These are phyloP conservation scores for Hyla sarda DNA, from an alignment of 2,113 vertebrate species.

Conservation along the genomic window DNA sequence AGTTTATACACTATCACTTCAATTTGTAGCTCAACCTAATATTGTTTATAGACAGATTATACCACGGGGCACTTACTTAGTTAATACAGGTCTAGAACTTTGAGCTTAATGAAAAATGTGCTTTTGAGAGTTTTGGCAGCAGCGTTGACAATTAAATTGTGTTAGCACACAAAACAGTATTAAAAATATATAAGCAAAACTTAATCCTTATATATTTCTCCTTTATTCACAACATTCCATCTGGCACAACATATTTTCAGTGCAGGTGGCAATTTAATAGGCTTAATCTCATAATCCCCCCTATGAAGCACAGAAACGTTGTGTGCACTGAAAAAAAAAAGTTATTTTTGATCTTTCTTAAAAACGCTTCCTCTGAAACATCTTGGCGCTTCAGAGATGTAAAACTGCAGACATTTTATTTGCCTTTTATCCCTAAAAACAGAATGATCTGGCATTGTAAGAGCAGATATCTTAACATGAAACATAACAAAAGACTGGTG, in stretches of 20 bases:
- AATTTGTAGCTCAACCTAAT: background rate
- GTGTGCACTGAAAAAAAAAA: slow-evolving; percentile 30
- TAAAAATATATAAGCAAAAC: slow-evolving; percentile 57
- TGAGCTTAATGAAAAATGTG: slow-evolving; percentile 28
- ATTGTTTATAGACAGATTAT: slow-evolving; percentile 3
- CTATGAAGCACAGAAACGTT: slow-evolving; percentile 53
- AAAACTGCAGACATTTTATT: background rate
- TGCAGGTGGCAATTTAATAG: slow-evolving; percentile 55
- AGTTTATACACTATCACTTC: background rate
- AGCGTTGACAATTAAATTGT: slow-evolving; percentile 46
- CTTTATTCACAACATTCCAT: slow-evolving; percentile 52
- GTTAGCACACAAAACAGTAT: slow-evolving; percentile 54
- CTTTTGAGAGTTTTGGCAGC: slow-evolving; percentile 34
- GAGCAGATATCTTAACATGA: background rate
- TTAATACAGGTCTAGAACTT: slow-evolving; percentile 10
- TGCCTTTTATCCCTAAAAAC: background rate
- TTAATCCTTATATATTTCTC: slow-evolving; percentile 52
- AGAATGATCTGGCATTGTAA: background rate
- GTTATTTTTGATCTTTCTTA: slow-evolving; percentile 30
- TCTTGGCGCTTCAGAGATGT: background rate
- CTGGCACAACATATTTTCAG: slow-evolving; percentile 56
- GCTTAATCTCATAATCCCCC: slow-evolving; percentile 50
- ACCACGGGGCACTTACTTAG: background rate
- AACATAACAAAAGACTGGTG: too few species aligned
- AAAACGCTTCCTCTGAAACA: slow-evolving; percentile 3